A percentile compares a stretch with the other conserved stretches of the same genome.
phyloP scores from a whole-genome alignment of 2,797 vertebrate genomes.

The Holocentrus rufus region DNA sequence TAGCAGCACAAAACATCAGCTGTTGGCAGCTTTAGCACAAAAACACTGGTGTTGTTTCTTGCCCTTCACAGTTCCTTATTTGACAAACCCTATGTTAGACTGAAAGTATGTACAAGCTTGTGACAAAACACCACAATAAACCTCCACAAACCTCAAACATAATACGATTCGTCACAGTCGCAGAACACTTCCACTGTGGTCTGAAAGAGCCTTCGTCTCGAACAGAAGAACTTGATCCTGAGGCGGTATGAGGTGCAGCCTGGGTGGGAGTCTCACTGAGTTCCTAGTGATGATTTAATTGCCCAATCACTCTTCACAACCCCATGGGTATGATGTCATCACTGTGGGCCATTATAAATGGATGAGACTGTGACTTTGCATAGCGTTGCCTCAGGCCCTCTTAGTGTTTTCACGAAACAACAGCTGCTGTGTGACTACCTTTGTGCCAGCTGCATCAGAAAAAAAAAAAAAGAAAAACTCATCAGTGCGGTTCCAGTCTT shows the following conservation, averaged over 20 bases:
- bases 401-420: slow-evolving; percentile 52
- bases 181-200: neutral
- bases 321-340: slow-evolving; percentile 66
- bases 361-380: slow-evolving; percentile 57
- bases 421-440: slow-evolving; percentile 41
- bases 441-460: slow-evolving; percentile 42
- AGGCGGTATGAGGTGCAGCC: slow-evolving; percentile 7
- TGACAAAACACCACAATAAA: neutral
- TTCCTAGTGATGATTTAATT: slow-evolving; percentile 49
- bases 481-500: slow-evolving; percentile 36
- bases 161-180: neutral
- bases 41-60: too few relatives aligned
- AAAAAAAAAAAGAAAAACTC: slow-evolving; percentile 21
- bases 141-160: neutral
- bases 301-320: slow-evolving; percentile 45
- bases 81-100: too few relatives aligned
- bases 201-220: slow-evolving; percentile 10
- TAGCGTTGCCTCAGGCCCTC: slow-evolving; percentile 27
- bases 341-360: slow-evolving; percentile 56
- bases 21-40: too few relatives aligned
- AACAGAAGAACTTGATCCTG: slow-evolving; percentile 22
- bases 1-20: too few relatives aligned
- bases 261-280: slow-evolving; percentile 13
- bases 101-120: neutral
- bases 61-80: too few relatives aligned